Percentiles rank a stretch among this genome's conserved stretches.
Evolutionary conservation across 2,888 invertebrate species (phyloP).

Genomic region (Parapristionchus giblindavisi): DNA sequence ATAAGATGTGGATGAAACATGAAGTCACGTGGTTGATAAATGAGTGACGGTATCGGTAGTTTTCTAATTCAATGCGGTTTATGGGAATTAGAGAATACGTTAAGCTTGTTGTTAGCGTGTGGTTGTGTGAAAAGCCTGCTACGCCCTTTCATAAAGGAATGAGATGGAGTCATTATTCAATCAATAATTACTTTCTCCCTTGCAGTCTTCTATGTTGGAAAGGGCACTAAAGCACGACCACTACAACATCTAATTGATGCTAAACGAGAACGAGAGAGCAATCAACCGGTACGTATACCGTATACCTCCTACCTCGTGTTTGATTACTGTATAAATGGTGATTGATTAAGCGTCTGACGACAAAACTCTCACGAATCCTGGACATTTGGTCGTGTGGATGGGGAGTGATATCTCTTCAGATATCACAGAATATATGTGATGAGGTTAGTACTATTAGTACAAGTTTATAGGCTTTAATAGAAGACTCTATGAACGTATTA

Average conservation of each 20-base stretch:
- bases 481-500: not conserved
- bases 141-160: no score
- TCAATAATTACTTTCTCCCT: not conserved
- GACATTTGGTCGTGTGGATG: constrained; percentile 16
- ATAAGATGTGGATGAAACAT: no score
- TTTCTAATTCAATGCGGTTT: no score
- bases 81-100: no score
- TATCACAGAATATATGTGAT: constrained; percentile 31
- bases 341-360: constrained; percentile 7
- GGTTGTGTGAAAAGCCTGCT: no score
- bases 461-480: not conserved
- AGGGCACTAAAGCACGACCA: constrained; percentile 35
- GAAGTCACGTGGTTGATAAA: no score
- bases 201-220: constrained; percentile 35
- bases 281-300: not conserved
- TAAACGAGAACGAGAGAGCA: not conserved
- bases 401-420: constrained; percentile 30
- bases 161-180: no score
- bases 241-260: constrained; percentile 38
- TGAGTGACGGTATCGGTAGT: no score
- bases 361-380: constrained; percentile 13
- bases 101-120: no score
- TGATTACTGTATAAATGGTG: not conserved
- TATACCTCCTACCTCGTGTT: not conserved
- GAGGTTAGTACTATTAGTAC: not conserved